Conservation (phyloP, 2,888 invertebrate species). For the Helobdella robusta region DNA sequence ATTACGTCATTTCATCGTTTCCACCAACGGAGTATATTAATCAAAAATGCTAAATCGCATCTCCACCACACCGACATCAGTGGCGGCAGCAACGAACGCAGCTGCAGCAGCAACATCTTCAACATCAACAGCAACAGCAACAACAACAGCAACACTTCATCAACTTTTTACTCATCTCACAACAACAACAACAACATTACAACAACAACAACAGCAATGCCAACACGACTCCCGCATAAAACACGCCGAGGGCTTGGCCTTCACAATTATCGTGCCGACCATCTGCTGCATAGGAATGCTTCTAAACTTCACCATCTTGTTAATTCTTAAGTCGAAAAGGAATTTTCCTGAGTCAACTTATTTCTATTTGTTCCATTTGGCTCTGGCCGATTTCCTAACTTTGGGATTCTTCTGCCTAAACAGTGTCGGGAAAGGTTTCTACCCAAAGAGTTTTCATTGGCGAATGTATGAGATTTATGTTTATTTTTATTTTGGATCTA, state of each 20-base stretch:
- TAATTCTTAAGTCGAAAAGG: slow-evolving; percentile 15
- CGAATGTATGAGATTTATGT: slow-evolving; percentile 28
- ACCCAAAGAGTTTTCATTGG: slow-evolving; percentile 24
- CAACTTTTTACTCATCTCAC: too few relatives aligned
- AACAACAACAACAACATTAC: too few relatives aligned
- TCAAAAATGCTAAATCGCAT: too few relatives aligned
- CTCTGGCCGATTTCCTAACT: slow-evolving; percentile 31
- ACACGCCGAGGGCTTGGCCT: slow-evolving; percentile 18
- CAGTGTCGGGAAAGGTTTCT: slow-evolving; percentile 29
- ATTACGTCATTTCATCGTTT: too few relatives aligned
- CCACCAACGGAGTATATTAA: too few relatives aligned
- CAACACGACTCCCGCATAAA: neutral
- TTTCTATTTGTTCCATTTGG: slow-evolving; percentile 31
- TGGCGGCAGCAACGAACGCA: too few relatives aligned
- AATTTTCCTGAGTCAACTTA: slow-evolving; percentile 32
- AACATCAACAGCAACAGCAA: too few relatives aligned
- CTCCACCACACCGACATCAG: too few relatives aligned
- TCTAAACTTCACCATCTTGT: slow-evolving; percentile 31
- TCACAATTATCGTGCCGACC: slow-evolving; percentile 26
- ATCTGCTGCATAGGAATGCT: slow-evolving; percentile 30
- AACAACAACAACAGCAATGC: too few relatives aligned
- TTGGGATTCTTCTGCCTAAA: slow-evolving; percentile 29
- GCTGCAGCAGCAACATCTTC: too few relatives aligned
- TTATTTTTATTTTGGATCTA: slow-evolving; percentile 31
- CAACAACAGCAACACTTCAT: too few relatives aligned